Percentiles rank a stretch among this genome's conserved stretches.
These are phyloP conservation scores for Columba janthina DNA, from an alignment of 2,113 vertebrate genomes.

Conservation along the genomic window DNA sequence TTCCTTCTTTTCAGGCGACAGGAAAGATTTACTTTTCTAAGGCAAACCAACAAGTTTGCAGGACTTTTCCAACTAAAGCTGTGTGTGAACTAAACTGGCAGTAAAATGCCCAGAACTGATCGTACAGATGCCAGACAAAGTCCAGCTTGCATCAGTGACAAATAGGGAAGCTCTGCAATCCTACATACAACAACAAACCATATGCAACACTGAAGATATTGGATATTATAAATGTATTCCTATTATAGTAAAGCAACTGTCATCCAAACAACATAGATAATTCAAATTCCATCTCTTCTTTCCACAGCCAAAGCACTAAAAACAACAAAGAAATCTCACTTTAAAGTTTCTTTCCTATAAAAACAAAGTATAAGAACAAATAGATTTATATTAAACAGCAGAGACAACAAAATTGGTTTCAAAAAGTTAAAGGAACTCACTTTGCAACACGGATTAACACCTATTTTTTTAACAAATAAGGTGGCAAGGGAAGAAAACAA, in stretches of 20 bases:
- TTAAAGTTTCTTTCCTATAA: no score
- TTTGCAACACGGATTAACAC: neutral
- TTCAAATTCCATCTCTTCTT: neutral
- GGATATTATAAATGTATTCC: neutral
- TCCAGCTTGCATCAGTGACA: neutral
- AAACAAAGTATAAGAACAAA: neutral
- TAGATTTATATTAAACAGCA: neutral
- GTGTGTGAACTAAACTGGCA: neutral
- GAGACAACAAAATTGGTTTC: neutral
- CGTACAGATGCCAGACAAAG: neutral
- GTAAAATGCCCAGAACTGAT: neutral
- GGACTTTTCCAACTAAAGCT: neutral
- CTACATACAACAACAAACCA: neutral
- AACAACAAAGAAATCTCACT: neutral
- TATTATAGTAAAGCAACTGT: neutral
- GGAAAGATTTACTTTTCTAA: neutral
- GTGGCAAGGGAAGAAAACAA: neutral
- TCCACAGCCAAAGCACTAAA: neutral
- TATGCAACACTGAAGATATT: neutral
- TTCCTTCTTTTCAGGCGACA: neutral
- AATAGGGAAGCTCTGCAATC: neutral
- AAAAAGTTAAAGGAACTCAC: neutral
- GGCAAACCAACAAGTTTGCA: neutral
- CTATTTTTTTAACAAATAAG: neutral
- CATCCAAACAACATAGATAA: neutral